A percentile compares a stretch with the other conserved stretches of the same genome.
phyloP scores from a whole-genome alignment of 2,888 invertebrate genomes.

The Agapetus fuscipes region DNA sequence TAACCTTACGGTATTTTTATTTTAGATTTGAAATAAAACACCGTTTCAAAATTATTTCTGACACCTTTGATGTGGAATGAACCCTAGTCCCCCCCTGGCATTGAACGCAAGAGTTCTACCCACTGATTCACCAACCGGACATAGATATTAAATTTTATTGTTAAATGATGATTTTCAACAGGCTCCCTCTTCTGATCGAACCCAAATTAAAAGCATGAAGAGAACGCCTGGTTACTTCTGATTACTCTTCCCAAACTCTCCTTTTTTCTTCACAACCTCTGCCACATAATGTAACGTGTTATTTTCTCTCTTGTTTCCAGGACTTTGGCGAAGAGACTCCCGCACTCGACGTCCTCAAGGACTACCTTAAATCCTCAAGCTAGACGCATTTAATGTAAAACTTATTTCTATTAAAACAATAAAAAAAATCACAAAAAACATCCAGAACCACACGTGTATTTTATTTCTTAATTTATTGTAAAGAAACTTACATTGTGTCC shows the following conservation, averaged over 20 bases:
- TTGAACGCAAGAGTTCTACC: too few relatives aligned
- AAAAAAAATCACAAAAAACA: conserved; percentile 32
- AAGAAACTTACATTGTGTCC: background rate
- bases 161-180: conserved; percentile 21
- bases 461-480: background rate
- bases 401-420: conserved; percentile 29
- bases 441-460: background rate
- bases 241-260: too few relatives aligned
- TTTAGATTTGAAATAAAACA: conserved; percentile 1
- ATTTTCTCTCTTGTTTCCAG: too few relatives aligned
- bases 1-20: too few relatives aligned
- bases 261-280: too few relatives aligned
- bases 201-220: conserved; percentile 24
- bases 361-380: conserved; percentile 81
- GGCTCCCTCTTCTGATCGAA: conserved; percentile 29
- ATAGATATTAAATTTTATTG: too few relatives aligned
- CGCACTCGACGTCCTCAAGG: conserved; percentile 88
- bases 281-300: too few relatives aligned
- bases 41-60: too few relatives aligned
- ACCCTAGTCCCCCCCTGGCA: too few relatives aligned
- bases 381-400: conserved; percentile 36
- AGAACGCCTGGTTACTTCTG: conserved; percentile 19
- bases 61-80: too few relatives aligned
- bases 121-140: too few relatives aligned
- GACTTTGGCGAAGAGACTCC: conserved; percentile 97